Percentiles rank a stretch among this genome's conserved stretches.
Evolutionary conservation across 2,797 vertebrate genomes (phyloP).

Genomic region (Poeciliopsis infans): DNA sequence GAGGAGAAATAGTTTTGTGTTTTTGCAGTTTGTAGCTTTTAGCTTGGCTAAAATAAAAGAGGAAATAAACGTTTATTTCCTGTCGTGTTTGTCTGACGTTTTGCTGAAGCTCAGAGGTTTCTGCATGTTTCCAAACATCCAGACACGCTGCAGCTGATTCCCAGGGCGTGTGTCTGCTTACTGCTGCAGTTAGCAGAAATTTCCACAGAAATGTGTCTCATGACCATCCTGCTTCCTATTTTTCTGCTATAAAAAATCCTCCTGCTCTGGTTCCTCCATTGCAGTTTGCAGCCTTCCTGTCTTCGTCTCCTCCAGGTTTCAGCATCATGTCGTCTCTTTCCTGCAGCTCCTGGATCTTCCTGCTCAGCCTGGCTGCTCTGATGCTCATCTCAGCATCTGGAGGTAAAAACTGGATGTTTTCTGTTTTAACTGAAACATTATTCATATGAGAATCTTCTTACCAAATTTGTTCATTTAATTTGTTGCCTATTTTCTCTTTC

Average conservation of each 20-base stretch:
- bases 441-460: neutral
- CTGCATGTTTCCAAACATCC: neutral
- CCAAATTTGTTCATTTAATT: neutral
- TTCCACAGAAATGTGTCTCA: slow-evolving; percentile 21
- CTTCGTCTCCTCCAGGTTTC: slow-evolving; percentile 1
- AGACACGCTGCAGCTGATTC: neutral
- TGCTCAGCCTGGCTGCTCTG: slow-evolving; percentile 37
- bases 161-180: neutral
- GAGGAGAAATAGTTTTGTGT: too few species aligned
- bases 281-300: neutral
- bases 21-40: too few species aligned
- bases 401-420: slow-evolving; percentile 34
- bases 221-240: slow-evolving; percentile 26
- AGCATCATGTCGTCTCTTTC: slow-evolving; percentile 39
- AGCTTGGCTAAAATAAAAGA: too few species aligned
- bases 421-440: neutral
- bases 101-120: neutral
- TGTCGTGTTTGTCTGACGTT: neutral
- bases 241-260: slow-evolving; percentile 6
- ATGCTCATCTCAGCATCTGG: slow-evolving; percentile 7
- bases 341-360: slow-evolving; percentile 16
- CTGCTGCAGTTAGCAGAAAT: neutral
- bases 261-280: neutral
- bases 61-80: neutral
- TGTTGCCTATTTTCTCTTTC: too few species aligned